Conservation (phyloP, 2,113 vertebrate species). For the Lepus timidus region DNA sequence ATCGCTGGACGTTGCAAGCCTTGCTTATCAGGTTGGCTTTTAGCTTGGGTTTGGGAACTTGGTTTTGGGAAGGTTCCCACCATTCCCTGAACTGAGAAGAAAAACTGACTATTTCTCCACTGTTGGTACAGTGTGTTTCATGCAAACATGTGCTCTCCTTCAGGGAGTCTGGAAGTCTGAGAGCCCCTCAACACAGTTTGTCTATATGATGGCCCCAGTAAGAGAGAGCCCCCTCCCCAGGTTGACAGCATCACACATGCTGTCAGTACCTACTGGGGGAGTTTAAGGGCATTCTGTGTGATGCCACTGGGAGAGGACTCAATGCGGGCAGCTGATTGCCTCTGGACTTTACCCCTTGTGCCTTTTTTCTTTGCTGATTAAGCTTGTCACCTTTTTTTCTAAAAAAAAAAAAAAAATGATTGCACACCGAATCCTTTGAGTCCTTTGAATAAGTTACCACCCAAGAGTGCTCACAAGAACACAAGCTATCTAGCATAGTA, state of each 20-base stretch:
- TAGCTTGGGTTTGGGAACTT: not conserved
- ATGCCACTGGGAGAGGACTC: not conserved
- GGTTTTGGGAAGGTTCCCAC: not conserved
- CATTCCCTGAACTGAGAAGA: not conserved
- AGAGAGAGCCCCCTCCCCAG: not conserved
- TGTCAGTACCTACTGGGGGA: too few relatives aligned
- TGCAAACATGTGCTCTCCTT: not conserved
- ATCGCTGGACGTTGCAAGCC: not conserved
- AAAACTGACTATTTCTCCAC: not conserved
- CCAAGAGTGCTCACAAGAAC: not conserved
- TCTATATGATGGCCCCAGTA: not conserved
- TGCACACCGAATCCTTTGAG: not conserved
- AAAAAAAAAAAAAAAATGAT: too few relatives aligned
- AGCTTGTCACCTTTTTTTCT: not conserved
- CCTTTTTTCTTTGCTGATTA: not conserved
- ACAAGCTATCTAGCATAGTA: not conserved
- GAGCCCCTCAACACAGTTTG: not conserved
- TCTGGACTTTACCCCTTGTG: rapidly evolving
- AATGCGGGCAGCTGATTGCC: not conserved
- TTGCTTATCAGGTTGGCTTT: not conserved
- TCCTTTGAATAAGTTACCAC: not conserved
- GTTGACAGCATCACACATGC: not conserved
- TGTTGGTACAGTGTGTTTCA: not conserved
- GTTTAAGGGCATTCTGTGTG: not conserved
- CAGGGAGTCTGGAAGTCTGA: not conserved